These are phyloP conservation scores for Chrysogorgia sp. DNA, from an alignment of 92 coral and sea anemone species.

Conservation along the genomic window DNA sequence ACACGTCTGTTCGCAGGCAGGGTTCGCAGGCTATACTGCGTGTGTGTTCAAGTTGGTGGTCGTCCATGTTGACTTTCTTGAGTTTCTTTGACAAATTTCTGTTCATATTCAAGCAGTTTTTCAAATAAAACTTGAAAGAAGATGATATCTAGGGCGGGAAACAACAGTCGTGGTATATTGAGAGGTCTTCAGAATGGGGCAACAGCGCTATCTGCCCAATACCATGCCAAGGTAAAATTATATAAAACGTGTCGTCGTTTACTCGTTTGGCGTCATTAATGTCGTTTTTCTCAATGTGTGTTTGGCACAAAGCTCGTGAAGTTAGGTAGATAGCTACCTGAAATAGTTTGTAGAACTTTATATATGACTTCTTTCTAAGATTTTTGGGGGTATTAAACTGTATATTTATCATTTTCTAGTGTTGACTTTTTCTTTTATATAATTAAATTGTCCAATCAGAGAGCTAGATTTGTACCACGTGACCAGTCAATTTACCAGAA, in stretches of 20 bases:
- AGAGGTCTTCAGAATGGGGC: constrained; percentile 14
- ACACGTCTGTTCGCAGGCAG: no score
- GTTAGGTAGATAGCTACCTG: neutral
- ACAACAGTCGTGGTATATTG: constrained; percentile 15
- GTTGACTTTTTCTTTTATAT: no score
- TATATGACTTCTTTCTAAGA: no score
- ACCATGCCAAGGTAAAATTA: constrained; percentile 29
- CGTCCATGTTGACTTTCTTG: neutral
- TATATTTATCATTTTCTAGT: no score
- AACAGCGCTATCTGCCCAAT: constrained; percentile 1
- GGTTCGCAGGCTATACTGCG: no score
- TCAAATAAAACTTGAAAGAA: neutral
- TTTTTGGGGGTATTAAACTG: no score
- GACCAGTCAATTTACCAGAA: no score
- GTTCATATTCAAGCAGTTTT: neutral
- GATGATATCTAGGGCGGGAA: constrained; percentile 27
- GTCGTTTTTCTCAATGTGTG: neutral
- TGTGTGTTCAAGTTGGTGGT: no score
- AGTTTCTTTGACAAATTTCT: neutral
- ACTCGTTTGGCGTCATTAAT: neutral
- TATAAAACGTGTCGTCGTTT: neutral
- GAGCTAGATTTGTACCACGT: no score
- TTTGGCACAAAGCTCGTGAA: neutral
- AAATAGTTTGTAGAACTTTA: no score
- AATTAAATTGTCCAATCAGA: no score